Conservation (phyloP, 1,140 invertebrate species). For the Radopholus similis region DNA sequence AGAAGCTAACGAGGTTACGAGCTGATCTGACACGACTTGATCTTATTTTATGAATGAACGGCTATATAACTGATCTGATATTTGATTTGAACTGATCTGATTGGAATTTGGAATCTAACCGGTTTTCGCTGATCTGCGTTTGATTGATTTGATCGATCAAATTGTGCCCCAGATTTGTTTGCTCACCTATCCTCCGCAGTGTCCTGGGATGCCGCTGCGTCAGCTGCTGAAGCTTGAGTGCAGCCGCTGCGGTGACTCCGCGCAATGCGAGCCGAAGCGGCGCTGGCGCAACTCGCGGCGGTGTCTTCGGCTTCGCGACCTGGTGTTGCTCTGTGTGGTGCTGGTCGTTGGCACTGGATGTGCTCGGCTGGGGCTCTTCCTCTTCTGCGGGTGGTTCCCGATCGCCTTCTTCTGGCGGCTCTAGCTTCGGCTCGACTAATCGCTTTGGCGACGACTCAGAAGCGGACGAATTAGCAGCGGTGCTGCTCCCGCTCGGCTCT, state of each 20-base stretch:
- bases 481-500: not conserved
- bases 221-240: not conserved
- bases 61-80: too few relatives aligned
- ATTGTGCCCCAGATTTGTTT: not conserved
- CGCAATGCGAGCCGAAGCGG: conserved; percentile 8
- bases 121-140: too few relatives aligned
- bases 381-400: not conserved
- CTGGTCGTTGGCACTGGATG: not conserved
- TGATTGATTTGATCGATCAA: not conserved
- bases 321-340: not conserved
- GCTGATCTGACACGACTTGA: too few relatives aligned
- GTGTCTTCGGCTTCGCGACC: not conserved
- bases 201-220: not conserved
- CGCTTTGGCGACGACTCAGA: not conserved
- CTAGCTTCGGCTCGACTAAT: not conserved
- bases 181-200: not conserved
- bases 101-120: too few relatives aligned
- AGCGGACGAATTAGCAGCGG: not conserved
- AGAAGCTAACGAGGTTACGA: too few relatives aligned
- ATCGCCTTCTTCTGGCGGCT: not conserved
- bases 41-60: too few relatives aligned
- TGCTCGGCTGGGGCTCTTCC: not conserved
- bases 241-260: not conserved
- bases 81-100: too few relatives aligned
- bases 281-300: not conserved